phyloP scores from a whole-genome alignment of 2,797 vertebrate species.

The Leptoclinus maculatus region DNA sequence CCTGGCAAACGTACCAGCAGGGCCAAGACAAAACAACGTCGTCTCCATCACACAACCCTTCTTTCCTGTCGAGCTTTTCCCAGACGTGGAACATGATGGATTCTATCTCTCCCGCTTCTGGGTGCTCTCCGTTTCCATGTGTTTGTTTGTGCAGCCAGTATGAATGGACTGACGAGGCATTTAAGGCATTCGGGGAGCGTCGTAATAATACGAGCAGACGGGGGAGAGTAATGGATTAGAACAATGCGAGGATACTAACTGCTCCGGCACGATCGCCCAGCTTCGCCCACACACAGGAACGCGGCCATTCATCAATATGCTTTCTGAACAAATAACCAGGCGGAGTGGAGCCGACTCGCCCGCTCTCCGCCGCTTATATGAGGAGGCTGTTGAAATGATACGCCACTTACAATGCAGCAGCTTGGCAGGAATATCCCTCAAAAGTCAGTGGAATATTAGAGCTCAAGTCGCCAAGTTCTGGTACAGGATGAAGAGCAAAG shows the following conservation, averaged over 20 bases:
- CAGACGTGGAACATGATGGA: conserved; percentile 36
- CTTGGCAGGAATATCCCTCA: not conserved
- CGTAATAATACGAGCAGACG: conserved; percentile 26
- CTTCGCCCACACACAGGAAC: conserved; percentile 26
- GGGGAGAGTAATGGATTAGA: conserved; percentile 53
- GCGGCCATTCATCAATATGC: conserved; percentile 34
- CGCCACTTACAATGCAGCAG: not conserved
- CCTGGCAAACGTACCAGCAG: not conserved
- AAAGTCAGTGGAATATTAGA: not conserved
- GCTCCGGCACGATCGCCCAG: conserved; percentile 15
- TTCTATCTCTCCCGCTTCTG: conserved; percentile 8
- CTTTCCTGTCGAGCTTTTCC: conserved; percentile 52
- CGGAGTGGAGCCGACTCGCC: conserved; percentile 13
- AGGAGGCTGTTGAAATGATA: not conserved
- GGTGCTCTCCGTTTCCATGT: conserved; percentile 11
- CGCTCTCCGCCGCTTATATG: not conserved
- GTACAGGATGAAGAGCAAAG: not conserved
- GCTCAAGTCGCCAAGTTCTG: not conserved
- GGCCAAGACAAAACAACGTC: conserved; percentile 10
- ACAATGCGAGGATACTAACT: conserved; percentile 60
- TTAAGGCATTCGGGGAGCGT: conserved; percentile 34
- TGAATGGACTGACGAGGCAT: conserved; percentile 27
- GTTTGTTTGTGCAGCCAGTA: conserved; percentile 64
- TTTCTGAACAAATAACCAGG: conserved; percentile 24
- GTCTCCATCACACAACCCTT: not conserved